Percentiles rank a stretch among this genome's conserved stretches.
These are phyloP conservation scores for Zophobas morio DNA, from an alignment of 1,140 invertebrate species.

Conservation along the genomic window DNA sequence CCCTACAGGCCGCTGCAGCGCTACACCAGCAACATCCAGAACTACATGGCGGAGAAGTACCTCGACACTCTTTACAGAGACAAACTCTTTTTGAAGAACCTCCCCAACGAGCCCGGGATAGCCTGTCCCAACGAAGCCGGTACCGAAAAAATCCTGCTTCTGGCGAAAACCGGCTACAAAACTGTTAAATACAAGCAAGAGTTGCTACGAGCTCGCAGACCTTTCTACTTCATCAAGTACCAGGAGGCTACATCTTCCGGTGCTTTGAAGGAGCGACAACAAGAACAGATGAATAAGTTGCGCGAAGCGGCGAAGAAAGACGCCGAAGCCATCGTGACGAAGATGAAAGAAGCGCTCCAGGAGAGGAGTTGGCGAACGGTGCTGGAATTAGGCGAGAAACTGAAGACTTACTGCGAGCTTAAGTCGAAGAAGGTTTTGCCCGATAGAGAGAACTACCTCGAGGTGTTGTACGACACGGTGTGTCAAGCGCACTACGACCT, in stretches of 20 bases:
- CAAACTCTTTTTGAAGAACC: constrained; percentile 70
- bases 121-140: constrained; percentile 69
- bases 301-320: constrained; percentile 67
- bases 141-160: constrained; percentile 65
- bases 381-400: constrained; percentile 68
- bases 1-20: constrained; percentile 67
- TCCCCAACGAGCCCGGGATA: constrained; percentile 67
- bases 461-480: constrained; percentile 59
- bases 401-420: constrained; percentile 62
- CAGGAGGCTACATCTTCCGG: constrained; percentile 69
- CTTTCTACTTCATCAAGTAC: constrained; percentile 72
- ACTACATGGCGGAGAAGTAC: constrained; percentile 71
- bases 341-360: constrained; percentile 68
- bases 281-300: constrained; percentile 57
- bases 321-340: constrained; percentile 67
- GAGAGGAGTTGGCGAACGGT: constrained; percentile 67
- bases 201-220: constrained; percentile 69
- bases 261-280: constrained; percentile 67
- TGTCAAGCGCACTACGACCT: constrained; percentile 60
- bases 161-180: constrained; percentile 68
- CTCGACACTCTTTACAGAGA: constrained; percentile 72
- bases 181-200: constrained; percentile 69
- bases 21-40: constrained; percentile 68
- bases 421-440: constrained; percentile 62
- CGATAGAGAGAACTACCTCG: constrained; percentile 59